Percentiles rank a stretch among this genome's conserved stretches.
These are phyloP conservation scores for Porphyrio hochstetteri DNA, from an alignment of 2,113 vertebrate species.

Conservation along the genomic window DNA sequence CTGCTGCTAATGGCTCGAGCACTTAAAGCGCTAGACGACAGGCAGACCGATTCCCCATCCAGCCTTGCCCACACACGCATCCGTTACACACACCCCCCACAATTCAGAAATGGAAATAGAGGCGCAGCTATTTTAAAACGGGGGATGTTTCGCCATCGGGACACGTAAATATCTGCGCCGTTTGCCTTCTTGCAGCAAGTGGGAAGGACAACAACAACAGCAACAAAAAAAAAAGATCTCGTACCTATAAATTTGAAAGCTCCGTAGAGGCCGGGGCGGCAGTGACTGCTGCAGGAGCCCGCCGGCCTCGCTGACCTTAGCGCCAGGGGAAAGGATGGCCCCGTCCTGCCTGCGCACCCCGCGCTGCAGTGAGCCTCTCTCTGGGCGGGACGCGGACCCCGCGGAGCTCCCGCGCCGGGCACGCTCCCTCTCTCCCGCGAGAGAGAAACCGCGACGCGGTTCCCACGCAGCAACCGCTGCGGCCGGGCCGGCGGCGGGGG, in stretches of 20 bases:
- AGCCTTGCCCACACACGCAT: background rate
- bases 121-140: background rate
- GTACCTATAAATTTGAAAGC: background rate
- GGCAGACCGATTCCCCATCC: background rate
- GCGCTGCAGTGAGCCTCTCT: background rate
- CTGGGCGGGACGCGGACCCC: background rate
- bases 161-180: background rate
- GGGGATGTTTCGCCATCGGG: background rate
- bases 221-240: background rate
- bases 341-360: background rate
- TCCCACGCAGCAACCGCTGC: background rate
- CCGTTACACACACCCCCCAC: background rate
- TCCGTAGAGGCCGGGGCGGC: background rate
- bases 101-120: background rate
- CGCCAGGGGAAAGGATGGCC: background rate
- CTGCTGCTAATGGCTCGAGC: conserved; percentile 26
- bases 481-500: background rate
- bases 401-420: background rate
- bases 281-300: background rate
- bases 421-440: background rate
- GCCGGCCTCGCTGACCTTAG: background rate
- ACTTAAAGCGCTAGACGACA: background rate
- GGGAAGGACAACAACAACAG: background rate
- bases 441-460: background rate
- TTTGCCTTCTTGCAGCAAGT: background rate